These are phyloP conservation scores for Elephas maximus DNA, from an alignment of 2,113 vertebrate species.

Conservation along the genomic window DNA sequence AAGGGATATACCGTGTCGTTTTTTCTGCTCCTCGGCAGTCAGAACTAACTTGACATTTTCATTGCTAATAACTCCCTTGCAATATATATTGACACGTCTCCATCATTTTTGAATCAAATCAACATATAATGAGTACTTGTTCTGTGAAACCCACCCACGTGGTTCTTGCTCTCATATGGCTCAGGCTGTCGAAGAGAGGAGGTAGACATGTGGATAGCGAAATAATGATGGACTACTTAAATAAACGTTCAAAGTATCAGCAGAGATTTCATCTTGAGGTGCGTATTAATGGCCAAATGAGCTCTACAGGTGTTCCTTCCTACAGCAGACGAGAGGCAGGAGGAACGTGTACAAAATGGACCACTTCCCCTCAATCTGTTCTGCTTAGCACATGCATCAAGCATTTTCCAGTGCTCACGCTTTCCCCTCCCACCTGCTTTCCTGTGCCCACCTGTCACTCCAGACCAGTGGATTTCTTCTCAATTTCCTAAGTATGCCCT, in stretches of 20 bases:
- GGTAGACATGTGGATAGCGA: background rate
- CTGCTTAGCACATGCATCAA: background rate
- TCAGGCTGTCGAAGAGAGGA: conserved; percentile 1
- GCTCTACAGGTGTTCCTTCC: background rate
- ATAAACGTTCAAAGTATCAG: background rate
- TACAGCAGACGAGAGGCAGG: background rate
- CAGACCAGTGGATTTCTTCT: background rate
- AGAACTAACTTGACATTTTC: conserved; percentile 68
- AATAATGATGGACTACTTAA: conserved; percentile 38
- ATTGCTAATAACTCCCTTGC: conserved; percentile 46
- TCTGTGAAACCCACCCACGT: conserved; percentile 43
- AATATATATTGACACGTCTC: conserved; percentile 48
- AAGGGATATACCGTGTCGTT: background rate
- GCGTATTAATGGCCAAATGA: background rate
- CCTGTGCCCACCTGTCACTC: background rate
- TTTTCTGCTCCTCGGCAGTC: conserved; percentile 33
- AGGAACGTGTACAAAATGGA: background rate
- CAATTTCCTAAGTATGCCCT: background rate
- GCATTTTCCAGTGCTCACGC: accelerated
- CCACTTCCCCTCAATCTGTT: background rate
- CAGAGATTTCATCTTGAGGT: conserved; percentile 24
- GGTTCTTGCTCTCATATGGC: conserved; percentile 13
- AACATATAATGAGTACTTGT: conserved; percentile 47
- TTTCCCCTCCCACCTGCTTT: background rate
- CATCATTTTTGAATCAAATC: conserved; percentile 60